Conservation (phyloP, 92 coral and sea anemone genomes). For the Siderastrea siderea region DNA sequence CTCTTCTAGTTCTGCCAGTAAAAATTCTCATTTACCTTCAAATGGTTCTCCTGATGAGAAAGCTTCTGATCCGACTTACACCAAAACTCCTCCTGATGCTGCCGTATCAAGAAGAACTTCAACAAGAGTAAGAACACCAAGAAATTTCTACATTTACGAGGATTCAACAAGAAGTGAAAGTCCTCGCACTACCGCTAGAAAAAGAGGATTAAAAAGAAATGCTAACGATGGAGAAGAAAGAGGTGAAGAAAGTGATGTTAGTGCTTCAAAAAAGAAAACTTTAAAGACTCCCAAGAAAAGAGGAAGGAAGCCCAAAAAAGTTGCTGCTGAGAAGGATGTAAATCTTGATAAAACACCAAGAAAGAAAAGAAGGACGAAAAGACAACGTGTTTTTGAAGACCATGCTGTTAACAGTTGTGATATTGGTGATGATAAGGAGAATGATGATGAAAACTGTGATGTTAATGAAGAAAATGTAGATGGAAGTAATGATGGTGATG, state of each 20-base stretch:
- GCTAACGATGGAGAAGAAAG: not conserved
- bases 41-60: not conserved
- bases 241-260: not conserved
- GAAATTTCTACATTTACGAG: constrained; percentile 2
- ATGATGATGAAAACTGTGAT: not conserved
- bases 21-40: not conserved
- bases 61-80: not conserved
- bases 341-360: not conserved
- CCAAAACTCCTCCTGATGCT: not conserved
- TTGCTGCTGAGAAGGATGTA: not conserved
- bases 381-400: not conserved
- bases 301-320: constrained; percentile 29
- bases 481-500: not conserved
- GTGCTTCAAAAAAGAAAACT: not conserved
- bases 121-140: not conserved
- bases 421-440: not conserved
- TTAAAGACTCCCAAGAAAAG: constrained; percentile 21
- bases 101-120: constrained; percentile 9
- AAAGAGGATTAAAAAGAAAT: not conserved
- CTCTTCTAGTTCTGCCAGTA: not conserved
- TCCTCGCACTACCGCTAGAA: not conserved
- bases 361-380: constrained; percentile 19
- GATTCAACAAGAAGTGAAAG: not conserved
- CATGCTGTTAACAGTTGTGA: too few relatives aligned
- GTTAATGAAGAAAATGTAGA: not conserved